phyloP scores from a whole-genome alignment of 2,113 vertebrate species.

The Gobio gobio region DNA sequence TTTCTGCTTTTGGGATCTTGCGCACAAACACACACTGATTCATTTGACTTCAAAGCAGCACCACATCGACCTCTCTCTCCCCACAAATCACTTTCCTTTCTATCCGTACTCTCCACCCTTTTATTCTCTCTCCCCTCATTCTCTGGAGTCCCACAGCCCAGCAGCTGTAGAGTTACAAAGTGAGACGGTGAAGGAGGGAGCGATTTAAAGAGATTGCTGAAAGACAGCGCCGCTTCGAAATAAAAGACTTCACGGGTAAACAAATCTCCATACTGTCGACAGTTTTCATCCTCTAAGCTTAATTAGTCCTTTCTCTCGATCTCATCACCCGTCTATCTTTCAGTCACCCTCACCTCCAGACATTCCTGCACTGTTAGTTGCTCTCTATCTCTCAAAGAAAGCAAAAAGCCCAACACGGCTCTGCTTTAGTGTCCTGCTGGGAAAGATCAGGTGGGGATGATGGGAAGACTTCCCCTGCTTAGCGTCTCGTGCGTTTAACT shows the following conservation, averaged over 20 bases:
- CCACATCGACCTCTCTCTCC: slow-evolving; percentile 57
- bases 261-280: slow-evolving; percentile 46
- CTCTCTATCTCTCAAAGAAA: not conserved
- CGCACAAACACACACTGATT: slow-evolving; percentile 51
- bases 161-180: slow-evolving; percentile 53
- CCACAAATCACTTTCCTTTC: slow-evolving; percentile 62
- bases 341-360: not conserved
- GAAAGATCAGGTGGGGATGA: slow-evolving; percentile 34
- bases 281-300: slow-evolving; percentile 41
- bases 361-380: slow-evolving; percentile 26
- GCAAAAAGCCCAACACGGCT: slow-evolving; percentile 7
- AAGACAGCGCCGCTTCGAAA: slow-evolving; percentile 21
- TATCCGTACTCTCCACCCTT: slow-evolving; percentile 49
- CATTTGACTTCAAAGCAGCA: slow-evolving; percentile 61
- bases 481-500: slow-evolving; percentile 25
- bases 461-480: slow-evolving; percentile 30
- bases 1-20: slow-evolving; percentile 56
- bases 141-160: slow-evolving; percentile 43
- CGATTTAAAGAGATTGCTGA: slow-evolving; percentile 42
- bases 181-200: slow-evolving; percentile 15
- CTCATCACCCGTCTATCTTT: slow-evolving; percentile 30
- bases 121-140: slow-evolving; percentile 46
- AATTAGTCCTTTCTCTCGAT: slow-evolving; percentile 33
- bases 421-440: slow-evolving; percentile 39
- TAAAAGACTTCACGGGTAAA: slow-evolving; percentile 50